These are phyloP conservation scores for Laticauda colubrina DNA, from an alignment of 2,113 vertebrate species.

Conservation along the genomic window DNA sequence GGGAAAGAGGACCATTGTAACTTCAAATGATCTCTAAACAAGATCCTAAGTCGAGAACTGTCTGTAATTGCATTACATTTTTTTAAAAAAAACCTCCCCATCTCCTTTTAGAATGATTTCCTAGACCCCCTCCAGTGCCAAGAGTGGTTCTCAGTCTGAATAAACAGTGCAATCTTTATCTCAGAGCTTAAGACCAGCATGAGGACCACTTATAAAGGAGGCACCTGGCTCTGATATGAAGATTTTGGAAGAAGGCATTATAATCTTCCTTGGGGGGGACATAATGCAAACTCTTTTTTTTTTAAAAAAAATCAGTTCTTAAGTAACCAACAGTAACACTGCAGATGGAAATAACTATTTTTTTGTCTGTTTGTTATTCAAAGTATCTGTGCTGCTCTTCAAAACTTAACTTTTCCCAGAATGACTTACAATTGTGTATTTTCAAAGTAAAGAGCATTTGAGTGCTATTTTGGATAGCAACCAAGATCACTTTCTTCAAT, in stretches of 20 bases:
- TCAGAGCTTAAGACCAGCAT: not conserved
- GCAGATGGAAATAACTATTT: not conserved
- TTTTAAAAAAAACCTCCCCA: not conserved
- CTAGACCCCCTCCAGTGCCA: not conserved
- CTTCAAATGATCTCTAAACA: not conserved
- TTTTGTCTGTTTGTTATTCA: not conserved
- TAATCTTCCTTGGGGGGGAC: not conserved
- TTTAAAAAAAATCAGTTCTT: no score
- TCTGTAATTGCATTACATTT: not conserved
- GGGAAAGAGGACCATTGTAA: not conserved
- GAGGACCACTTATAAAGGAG: not conserved
- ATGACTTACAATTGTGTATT: not conserved
- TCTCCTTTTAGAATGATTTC: not conserved
- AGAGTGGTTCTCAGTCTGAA: not conserved
- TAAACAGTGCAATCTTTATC: not conserved
- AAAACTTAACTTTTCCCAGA: not conserved
- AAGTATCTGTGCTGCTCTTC: not conserved
- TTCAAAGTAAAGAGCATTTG: not conserved
- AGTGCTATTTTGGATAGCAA: not conserved
- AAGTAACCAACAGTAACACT: not conserved
- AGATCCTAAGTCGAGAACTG: not conserved
- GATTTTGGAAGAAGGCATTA: not conserved
- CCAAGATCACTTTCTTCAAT: not conserved
- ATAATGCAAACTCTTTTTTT: no score
- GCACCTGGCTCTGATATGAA: not conserved